phyloP scores from a whole-genome alignment of 1,140 invertebrate species.

The Anoplolepis gracilipes region DNA sequence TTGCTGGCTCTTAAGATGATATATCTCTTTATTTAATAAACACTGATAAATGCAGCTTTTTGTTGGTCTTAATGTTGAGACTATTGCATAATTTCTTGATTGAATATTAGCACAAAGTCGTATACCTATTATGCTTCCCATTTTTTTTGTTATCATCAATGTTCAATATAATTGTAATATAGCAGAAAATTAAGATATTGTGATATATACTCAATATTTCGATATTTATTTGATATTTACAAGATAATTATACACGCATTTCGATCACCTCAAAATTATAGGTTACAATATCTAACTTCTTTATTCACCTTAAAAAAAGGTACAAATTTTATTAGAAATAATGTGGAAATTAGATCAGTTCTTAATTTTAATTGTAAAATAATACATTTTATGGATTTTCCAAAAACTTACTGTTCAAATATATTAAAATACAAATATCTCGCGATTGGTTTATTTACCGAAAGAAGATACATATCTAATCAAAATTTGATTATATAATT shows the following conservation, averaged over 20 bases:
- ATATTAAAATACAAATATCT: neutral
- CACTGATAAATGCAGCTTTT: neutral
- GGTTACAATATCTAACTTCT: constrained; percentile 1
- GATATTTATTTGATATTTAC: constrained; percentile 8
- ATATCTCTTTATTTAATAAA: neutral
- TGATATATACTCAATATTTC: neutral
- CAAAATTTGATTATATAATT: neutral
- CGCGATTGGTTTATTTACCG: neutral
- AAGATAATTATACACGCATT: too few relatives aligned
- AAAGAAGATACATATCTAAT: neutral
- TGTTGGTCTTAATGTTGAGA: neutral
- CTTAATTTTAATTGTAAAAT: neutral
- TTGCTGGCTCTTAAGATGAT: neutral
- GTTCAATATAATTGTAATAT: neutral
- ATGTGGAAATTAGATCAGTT: neutral
- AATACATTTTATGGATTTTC: neutral
- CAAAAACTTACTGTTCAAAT: neutral
- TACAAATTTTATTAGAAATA: too few relatives aligned
- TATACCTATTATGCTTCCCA: constrained; percentile 25
- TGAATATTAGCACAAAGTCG: constrained; percentile 8
- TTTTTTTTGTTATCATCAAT: constrained; percentile 4
- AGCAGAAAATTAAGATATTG: neutral
- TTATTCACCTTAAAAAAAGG: too few relatives aligned
- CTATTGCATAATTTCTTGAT: neutral
- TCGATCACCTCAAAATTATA: neutral